phyloP scores from a whole-genome alignment of 2,113 vertebrate genomes.

The Pterocles gutturalis region DNA sequence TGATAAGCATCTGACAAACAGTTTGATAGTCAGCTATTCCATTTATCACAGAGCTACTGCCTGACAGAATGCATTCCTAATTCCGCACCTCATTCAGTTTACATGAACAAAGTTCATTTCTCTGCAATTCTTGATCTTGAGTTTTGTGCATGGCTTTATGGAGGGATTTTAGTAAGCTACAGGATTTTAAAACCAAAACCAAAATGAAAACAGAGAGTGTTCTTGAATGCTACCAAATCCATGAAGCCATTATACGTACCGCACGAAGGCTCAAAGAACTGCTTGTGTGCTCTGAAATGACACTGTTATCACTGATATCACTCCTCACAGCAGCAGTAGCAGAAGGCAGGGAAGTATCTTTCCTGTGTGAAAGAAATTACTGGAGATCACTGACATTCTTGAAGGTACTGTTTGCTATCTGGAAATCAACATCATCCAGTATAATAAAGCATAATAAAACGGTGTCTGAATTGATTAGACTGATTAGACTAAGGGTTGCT shows the following conservation, averaged over 20 bases:
- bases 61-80: not conserved
- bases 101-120: not conserved
- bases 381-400: not conserved
- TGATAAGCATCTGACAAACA: not conserved
- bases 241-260: not conserved
- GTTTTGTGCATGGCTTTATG: not conserved
- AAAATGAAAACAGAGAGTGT: not conserved
- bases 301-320: not conserved
- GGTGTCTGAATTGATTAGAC: not conserved
- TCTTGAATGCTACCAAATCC: not conserved
- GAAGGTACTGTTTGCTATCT: not conserved
- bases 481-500: not conserved
- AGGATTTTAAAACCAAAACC: not conserved
- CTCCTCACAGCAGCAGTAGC: not conserved
- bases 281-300: not conserved
- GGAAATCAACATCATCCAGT: not conserved
- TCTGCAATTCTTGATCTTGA: not conserved
- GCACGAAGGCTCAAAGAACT: not conserved
- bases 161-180: not conserved
- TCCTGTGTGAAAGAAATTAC: constrained; percentile 13
- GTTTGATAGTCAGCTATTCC: not conserved
- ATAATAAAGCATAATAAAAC: not conserved
- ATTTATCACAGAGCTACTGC: not conserved
- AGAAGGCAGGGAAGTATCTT: not conserved
- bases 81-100: not conserved